Conservation (phyloP, 2,797 vertebrate species). For the Galagoides demidoff region DNA sequence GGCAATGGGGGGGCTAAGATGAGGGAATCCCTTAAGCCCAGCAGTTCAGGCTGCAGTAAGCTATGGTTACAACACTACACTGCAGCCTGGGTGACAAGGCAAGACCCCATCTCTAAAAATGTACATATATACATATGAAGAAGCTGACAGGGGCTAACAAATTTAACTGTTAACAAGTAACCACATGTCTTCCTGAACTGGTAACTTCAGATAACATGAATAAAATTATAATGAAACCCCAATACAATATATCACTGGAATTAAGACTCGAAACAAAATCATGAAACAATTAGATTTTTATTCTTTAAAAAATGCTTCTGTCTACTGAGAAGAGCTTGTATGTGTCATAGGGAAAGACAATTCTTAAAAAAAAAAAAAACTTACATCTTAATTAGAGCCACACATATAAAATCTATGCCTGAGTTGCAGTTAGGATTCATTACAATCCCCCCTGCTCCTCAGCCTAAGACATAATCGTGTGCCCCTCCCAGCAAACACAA, state of each 20-base stretch:
- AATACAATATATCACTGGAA: neutral
- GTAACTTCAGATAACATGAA: neutral
- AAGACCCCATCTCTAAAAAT: neutral
- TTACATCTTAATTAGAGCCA: neutral
- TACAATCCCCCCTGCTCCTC: neutral
- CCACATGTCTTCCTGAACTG: neutral
- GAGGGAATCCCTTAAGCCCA: neutral
- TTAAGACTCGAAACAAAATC: neutral
- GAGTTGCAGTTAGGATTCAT: neutral
- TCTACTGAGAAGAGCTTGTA: neutral
- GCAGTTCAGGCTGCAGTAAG: neutral
- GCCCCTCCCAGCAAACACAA: slow-evolving; percentile 49
- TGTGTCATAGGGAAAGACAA: neutral
- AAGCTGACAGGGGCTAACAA: neutral
- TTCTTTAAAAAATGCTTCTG: neutral
- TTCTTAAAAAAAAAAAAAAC: neutral
- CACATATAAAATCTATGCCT: neutral
- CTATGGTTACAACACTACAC: neutral
- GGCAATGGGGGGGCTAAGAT: neutral
- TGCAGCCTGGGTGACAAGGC: neutral
- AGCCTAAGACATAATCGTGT: neutral
- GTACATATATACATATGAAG: neutral
- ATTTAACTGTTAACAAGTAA: neutral
- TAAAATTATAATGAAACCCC: neutral
- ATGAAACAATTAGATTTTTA: neutral